Conservation (phyloP, 2,797 vertebrate genomes). For the Argyrosomus regius region DNA sequence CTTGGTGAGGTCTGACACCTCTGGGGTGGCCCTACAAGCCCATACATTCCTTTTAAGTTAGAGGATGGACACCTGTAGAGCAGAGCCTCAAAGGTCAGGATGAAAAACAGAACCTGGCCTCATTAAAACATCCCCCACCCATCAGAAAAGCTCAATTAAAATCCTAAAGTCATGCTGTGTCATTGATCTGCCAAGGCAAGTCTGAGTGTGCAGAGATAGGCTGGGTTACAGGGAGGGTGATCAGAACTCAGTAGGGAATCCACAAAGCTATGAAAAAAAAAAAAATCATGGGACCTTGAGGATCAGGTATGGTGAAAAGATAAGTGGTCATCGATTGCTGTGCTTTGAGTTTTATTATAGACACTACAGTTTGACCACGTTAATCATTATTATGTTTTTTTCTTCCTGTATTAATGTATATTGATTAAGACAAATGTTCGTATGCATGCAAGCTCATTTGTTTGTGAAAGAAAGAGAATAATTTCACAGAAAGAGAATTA, state of each 20-base stretch:
- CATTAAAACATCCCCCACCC: slow-evolving; percentile 79
- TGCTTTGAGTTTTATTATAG: background rate
- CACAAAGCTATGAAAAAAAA: slow-evolving; percentile 36
- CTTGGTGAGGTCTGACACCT: slow-evolving; percentile 56
- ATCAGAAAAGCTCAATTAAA: slow-evolving; percentile 82
- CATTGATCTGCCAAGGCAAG: slow-evolving; percentile 79
- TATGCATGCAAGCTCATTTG: background rate
- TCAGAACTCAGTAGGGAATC: slow-evolving; percentile 40
- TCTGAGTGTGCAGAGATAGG: slow-evolving; percentile 34
- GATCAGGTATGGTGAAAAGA: slow-evolving; percentile 1
- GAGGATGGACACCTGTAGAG: slow-evolving; percentile 82
- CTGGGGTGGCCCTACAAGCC: slow-evolving; percentile 60
- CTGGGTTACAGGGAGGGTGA: slow-evolving; percentile 44
- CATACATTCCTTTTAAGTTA: slow-evolving; percentile 76
- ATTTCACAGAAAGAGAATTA: slow-evolving; percentile 40
- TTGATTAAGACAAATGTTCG: slow-evolving; percentile 7
- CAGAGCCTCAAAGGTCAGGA: slow-evolving; percentile 81
- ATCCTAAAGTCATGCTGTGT: slow-evolving; percentile 66
- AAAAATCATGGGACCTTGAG: slow-evolving; percentile 43
- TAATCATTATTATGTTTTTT: background rate
- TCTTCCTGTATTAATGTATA: background rate
- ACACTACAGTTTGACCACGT: background rate
- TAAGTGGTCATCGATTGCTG: background rate
- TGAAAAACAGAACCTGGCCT: slow-evolving; percentile 76
- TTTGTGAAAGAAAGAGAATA: slow-evolving; percentile 39